Evolutionary conservation across 2,113 vertebrate species (phyloP).

Genomic region (Psophia crepitans): DNA sequence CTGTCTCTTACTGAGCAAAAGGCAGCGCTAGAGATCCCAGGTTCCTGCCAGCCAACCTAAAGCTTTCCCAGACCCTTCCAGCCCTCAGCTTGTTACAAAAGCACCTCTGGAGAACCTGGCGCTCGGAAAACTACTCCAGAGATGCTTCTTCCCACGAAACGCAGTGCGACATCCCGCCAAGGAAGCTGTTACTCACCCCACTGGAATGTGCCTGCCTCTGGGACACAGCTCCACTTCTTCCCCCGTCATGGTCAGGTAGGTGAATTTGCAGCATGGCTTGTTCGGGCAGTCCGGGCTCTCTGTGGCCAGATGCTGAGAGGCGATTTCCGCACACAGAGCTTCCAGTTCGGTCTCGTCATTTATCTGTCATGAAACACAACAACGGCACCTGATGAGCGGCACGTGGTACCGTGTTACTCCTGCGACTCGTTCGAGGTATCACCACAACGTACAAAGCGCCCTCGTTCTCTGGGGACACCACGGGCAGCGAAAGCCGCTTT

Average conservation of each 20-base stretch:
- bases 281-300: constrained; percentile 94
- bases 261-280: constrained; percentile 93
- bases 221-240: constrained; percentile 95
- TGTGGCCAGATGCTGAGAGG: constrained; percentile 86
- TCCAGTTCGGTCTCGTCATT: constrained; percentile 90
- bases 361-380: constrained; percentile 69
- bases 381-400: accelerated
- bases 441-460: accelerated
- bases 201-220: constrained; percentile 83
- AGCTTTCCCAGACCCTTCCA: neutral
- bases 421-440: no score
- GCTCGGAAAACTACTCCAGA: neutral
- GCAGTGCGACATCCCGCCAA: accelerated
- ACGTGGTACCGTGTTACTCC: accelerated
- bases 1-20: neutral
- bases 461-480: accelerated
- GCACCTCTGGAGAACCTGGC: neutral
- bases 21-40: neutral
- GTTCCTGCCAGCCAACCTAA: neutral
- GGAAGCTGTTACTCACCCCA: constrained; percentile 78
- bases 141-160: neutral
- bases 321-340: constrained; percentile 90
- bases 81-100: neutral
- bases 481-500: accelerated
- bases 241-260: constrained; percentile 89